These are phyloP conservation scores for Notocelia uddmanniana DNA, from an alignment of 2,888 invertebrate species.

Conservation along the genomic window DNA sequence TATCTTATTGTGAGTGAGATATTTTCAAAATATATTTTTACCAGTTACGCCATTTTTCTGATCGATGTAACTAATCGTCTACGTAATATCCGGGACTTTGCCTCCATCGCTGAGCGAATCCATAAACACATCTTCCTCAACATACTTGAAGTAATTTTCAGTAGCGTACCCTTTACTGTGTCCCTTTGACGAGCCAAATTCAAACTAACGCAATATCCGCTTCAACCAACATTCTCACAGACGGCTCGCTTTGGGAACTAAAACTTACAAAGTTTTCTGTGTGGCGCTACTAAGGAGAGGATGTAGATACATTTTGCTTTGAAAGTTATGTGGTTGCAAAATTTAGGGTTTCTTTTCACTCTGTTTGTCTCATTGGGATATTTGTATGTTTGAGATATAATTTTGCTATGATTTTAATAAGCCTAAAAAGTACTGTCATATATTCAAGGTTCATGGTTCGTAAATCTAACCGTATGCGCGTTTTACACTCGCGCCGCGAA, in stretches of 20 bases:
- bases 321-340: not conserved
- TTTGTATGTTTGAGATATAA: too few relatives aligned
- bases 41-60: too few relatives aligned
- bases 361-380: not conserved
- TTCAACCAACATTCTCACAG: not conserved
- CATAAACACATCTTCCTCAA: not conserved
- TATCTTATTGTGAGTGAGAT: too few relatives aligned
- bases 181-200: constrained; percentile 1
- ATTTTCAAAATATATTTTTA: too few relatives aligned
- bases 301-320: not conserved
- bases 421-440: too few relatives aligned
- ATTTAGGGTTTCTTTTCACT: not conserved
- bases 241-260: not conserved
- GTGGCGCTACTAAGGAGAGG: not conserved
- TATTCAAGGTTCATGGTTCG: too few relatives aligned
- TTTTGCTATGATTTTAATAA: too few relatives aligned
- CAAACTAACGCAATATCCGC: not conserved
- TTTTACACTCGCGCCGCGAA: too few relatives aligned
- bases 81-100: too few relatives aligned
- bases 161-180: not conserved
- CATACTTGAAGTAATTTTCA: not conserved
- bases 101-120: not conserved
- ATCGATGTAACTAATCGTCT: too few relatives aligned
- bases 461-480: too few relatives aligned
- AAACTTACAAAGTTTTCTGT: not conserved